Evolutionary conservation across 2,113 vertebrate genomes (phyloP), one percentile per base, ranked within the genome.

Genomic region (Datnioides undecimradiatus): DNA sequence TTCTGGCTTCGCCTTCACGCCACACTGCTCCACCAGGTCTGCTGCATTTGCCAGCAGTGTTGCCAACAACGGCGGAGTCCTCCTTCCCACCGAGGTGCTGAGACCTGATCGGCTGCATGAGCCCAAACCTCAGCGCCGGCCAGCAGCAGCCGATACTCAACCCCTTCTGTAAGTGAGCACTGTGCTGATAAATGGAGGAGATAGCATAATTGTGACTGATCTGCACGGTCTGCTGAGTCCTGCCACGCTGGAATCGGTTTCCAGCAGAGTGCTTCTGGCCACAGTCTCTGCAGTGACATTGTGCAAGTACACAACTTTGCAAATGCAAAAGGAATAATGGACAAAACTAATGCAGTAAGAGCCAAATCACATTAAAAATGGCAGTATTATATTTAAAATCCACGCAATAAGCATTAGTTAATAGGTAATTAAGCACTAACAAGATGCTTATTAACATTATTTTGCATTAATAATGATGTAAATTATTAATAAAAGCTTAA

Each of bases 161-260:
- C 58, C 16, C 29, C 0, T 6, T 58, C 62, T 73, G 75, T 58
- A 59, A 55, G 31, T n/a, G 45, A 64, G 49, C 54, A 72, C 14
- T 67, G 63, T 59, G 16, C 23, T 63, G 27, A 75, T 76, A 71
- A 65, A 70, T 60, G 41, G 41, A 82, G 59, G 25, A 65, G 63
- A 62, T 76, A 59, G 60, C 59, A 79, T 81, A 67, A 63, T 57
- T 81, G 49, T 65, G 65, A 73, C 45, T 74, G 51, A 74, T 67
- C n/a, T 74, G 73, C 58, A 81, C 23, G 14, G 62, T 83, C 76
- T 49, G 45, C 72, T 80, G 87, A 72, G 75, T 43, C 49, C 51
- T 52, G 27, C 31, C 0, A 25, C 21, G 43, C 11, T 54, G 33
- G 27, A 73, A 48, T 57, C 38, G 13, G 43, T 74, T 66, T 66